These are phyloP conservation scores for Chelon labrosus DNA, from an alignment of 2,797 vertebrate genomes.

Conservation along the genomic window DNA sequence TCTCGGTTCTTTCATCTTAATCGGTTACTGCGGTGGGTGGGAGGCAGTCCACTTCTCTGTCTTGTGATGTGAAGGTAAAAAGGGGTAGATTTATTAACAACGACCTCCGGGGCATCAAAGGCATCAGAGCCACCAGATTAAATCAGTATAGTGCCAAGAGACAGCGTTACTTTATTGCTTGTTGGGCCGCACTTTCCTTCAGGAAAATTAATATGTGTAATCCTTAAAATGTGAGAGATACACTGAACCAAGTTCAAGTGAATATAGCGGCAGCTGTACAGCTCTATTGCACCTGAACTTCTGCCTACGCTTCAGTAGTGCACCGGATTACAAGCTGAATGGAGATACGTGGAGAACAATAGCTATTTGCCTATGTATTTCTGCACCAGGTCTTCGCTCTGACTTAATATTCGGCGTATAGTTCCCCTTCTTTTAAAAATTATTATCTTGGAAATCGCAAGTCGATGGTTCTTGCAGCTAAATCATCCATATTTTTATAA, in stretches of 20 bases:
- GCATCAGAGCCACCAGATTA: constrained; percentile 14
- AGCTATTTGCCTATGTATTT: constrained; percentile 3
- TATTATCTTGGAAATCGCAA: neutral
- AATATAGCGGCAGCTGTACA: constrained; percentile 7
- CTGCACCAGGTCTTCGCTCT: constrained; percentile 27
- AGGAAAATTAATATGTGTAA: neutral
- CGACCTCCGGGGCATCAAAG: constrained; percentile 35
- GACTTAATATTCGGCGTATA: neutral
- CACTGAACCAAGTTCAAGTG: neutral
- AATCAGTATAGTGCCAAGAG: neutral
- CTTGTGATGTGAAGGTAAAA: constrained; percentile 20
- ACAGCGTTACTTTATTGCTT: neutral
- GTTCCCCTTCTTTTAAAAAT: neutral
- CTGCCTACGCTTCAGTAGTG: neutral
- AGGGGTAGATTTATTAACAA: constrained; percentile 29
- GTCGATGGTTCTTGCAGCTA: neutral
- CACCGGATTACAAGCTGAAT: neutral
- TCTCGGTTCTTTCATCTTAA: constrained; percentile 23
- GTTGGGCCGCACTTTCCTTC: neutral
- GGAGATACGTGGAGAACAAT: constrained; percentile 5
- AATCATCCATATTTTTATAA: neutral
- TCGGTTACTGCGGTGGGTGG: constrained; percentile 6
- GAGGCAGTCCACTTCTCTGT: constrained; percentile 10
- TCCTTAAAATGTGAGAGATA: too few species aligned
- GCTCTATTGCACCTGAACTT: constrained; percentile 43